Evolutionary conservation across 2,113 vertebrate species (phyloP), one percentile per base, ranked within the genome.

Genomic region (Paramisgurnus dabryanus): DNA sequence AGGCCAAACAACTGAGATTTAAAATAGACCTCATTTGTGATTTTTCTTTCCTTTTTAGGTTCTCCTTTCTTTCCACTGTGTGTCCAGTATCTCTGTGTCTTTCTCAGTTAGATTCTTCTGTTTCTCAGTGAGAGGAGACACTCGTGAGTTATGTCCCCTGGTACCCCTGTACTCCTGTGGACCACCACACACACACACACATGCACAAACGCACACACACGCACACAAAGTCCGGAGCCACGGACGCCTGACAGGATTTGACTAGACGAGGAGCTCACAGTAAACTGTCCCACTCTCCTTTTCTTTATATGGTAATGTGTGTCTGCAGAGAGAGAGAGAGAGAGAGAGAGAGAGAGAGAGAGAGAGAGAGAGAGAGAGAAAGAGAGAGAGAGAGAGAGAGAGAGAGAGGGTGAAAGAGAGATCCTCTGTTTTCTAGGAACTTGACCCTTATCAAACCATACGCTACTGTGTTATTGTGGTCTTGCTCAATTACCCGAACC

Each of bases 251-350:
- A 73, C 50, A 45, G 66, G 64, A 80, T 63, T 55, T 68, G 79
- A 66, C 64, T 79, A 45, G 9, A 77, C 65, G 73, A 60, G 70
- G 76, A 11, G 77, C 45, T 75, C 78, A 58, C 13, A 22, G n/a
- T 67, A 71, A 72, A 67, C 27, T 40, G 70, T 39, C 67, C 43
- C 3, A 39, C 39, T 76, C 61, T 12, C 18, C 67, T 79, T 86
- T 75, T 71, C 71, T 17, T 86, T 86, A 83, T 85, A 82, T 83
- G 82, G 81, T 78, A 58, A 83, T 68, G 57, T 67, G 79, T 58
- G 70, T 76, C 74, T 27, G 11, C 22, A 64, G 27, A 34, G 9
- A 39, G 61, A 11, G 22, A 64, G 22, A 27, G 22, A 64, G 61
- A 64, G 18, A 39, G 18, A 64, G 61, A 61, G 17, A 61, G 58